phyloP scores from a whole-genome alignment of 2,113 vertebrate species.

The Puntigrus tetrazona region DNA sequence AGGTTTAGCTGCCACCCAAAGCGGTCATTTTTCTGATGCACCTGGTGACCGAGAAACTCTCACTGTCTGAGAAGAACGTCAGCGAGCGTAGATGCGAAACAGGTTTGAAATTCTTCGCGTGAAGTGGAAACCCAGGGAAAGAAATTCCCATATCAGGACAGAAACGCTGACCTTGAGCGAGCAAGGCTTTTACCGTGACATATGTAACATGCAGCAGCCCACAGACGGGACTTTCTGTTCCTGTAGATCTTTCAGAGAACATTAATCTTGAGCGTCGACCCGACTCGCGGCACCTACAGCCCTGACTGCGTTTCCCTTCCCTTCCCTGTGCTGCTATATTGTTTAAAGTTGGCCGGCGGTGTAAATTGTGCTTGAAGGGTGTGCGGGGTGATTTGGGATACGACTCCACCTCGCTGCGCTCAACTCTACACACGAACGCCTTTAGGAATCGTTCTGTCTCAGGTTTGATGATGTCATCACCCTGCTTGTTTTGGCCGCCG shows the following conservation, averaged over 20 bases:
- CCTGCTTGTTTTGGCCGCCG: conserved; percentile 74
- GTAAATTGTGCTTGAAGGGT: conserved; percentile 49
- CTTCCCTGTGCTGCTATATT: conserved; percentile 43
- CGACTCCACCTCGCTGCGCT: conserved; percentile 41
- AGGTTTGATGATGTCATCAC: conserved; percentile 79
- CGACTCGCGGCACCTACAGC: neutral
- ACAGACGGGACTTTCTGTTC: neutral
- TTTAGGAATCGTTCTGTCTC: conserved; percentile 68
- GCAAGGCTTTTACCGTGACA: neutral
- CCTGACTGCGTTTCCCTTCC: conserved; percentile 10
- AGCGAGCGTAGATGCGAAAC: neutral
- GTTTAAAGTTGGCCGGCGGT: conserved; percentile 37
- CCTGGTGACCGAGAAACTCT: neutral
- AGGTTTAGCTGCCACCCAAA: neutral
- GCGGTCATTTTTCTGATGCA: neutral
- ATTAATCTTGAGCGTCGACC: conserved; percentile 3
- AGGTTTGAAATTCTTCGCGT: neutral
- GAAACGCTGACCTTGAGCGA: neutral
- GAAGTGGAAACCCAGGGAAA: neutral
- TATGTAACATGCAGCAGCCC: neutral
- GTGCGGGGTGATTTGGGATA: conserved; percentile 45
- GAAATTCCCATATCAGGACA: neutral
- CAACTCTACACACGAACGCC: conserved; percentile 57
- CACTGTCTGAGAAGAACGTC: neutral
- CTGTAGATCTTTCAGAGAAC: conserved; percentile 19